A percentile compares a stretch with the other conserved stretches of the same genome.
Evolutionary conservation across 2,888 invertebrate species (phyloP).

Genomic region (Noctua janthina): DNA sequence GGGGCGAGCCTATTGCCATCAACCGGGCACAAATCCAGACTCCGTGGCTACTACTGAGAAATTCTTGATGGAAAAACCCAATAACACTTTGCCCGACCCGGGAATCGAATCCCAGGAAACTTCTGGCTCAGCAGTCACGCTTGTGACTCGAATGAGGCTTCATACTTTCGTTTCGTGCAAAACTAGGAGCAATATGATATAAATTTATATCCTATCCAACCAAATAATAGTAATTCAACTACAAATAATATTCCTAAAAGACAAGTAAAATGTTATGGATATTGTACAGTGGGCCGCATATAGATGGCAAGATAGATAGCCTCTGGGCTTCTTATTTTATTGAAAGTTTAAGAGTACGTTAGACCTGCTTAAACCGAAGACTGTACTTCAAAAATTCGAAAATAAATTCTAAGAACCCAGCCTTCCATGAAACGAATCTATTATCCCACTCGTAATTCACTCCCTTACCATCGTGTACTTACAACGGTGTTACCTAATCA

Average conservation of each 20-base stretch:
- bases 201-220: background rate
- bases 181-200: background rate
- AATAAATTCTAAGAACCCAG: background rate
- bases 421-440: background rate
- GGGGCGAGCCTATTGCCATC: too few species aligned
- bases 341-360: background rate
- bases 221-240: background rate
- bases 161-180: background rate
- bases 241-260: background rate
- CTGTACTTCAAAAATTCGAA: background rate
- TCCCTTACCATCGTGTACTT: background rate
- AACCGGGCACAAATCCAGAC: too few species aligned
- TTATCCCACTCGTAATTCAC: background rate
- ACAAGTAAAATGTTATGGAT: too few species aligned
- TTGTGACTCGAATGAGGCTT: too few species aligned
- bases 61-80: too few species aligned
- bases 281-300: background rate
- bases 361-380: background rate
- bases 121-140: too few species aligned
- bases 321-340: background rate
- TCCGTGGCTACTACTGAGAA: too few species aligned
- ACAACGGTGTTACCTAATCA: constrained; percentile 12
- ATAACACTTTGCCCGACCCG: too few species aligned
- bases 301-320: background rate
- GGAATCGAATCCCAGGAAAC: too few species aligned